Conservation (phyloP, 2,888 invertebrate species). For the Anoplius nigerrimus region DNA sequence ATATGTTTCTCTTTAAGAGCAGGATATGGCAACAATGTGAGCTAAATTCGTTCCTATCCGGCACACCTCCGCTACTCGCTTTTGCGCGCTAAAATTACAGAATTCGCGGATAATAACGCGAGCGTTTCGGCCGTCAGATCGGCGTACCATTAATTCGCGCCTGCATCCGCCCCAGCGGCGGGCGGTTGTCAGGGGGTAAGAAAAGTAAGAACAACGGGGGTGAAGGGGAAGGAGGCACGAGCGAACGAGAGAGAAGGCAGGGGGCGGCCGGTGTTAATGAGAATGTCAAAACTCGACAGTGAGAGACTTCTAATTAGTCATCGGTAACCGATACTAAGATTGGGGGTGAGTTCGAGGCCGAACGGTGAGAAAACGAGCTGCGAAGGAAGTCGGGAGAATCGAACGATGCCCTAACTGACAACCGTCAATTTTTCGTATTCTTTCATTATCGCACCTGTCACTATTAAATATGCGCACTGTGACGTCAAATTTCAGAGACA, state of each 20-base stretch:
- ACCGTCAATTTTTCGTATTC: no score
- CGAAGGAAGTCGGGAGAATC: no score
- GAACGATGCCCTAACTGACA: no score
- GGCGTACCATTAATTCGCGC: constrained; percentile 1
- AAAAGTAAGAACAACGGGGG: neutral
- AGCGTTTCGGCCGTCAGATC: neutral
- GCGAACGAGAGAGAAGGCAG: neutral
- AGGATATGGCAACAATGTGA: no score
- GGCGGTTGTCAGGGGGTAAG: neutral
- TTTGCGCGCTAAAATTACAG: no score
- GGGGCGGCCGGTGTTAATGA: constrained; percentile 48
- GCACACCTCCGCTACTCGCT: no score
- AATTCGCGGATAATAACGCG: no score
- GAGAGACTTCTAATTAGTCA: constrained; percentile 55
- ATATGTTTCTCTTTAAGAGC: neutral
- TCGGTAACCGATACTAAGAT: constrained; percentile 46
- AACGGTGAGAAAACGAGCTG: neutral
- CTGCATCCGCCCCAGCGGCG: neutral
- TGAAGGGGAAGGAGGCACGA: neutral
- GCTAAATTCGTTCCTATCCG: no score
- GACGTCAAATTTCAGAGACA: no score
- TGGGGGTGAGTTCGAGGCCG: neutral
- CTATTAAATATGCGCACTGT: no score
- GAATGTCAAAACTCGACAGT: constrained; percentile 55
- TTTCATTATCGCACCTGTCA: no score